Conservation (phyloP, 1,140 invertebrate species). For the Calephelis virginiensis region DNA sequence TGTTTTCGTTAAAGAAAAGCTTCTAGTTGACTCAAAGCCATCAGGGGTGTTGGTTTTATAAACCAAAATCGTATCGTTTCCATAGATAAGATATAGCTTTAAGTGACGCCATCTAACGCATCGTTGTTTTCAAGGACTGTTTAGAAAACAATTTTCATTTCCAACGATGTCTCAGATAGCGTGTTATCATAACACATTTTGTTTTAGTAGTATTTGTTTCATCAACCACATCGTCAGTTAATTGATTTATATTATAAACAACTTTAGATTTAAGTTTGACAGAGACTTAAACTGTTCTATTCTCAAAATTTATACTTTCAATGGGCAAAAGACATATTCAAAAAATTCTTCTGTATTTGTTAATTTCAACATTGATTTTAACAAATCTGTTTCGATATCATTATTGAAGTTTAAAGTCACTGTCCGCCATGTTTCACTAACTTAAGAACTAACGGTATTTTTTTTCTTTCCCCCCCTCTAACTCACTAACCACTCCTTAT, state of each 20-base stretch:
- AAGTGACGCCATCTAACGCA: slow-evolving; percentile 54
- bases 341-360: background rate
- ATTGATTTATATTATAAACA: slow-evolving; percentile 32
- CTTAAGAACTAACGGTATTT: slow-evolving; percentile 57
- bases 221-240: slow-evolving; percentile 42
- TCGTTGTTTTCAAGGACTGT: slow-evolving; percentile 58
- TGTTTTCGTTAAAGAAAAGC: slow-evolving; percentile 49
- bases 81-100: slow-evolving; percentile 63
- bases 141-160: slow-evolving; percentile 70
- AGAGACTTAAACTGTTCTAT: slow-evolving; percentile 28
- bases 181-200: slow-evolving; percentile 74
- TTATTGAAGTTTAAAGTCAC: slow-evolving; percentile 24
- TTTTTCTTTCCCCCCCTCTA: slow-evolving; percentile 62
- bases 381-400: slow-evolving; percentile 9
- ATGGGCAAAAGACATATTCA: too few relatives aligned
- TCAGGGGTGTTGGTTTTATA: slow-evolving; percentile 74
- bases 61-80: slow-evolving; percentile 74
- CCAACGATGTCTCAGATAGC: slow-evolving; percentile 67
- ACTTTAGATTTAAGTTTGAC: slow-evolving; percentile 31
- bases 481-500: slow-evolving; percentile 67
- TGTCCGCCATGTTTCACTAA: slow-evolving; percentile 39
- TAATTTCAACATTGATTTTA: background rate
- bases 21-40: slow-evolving; percentile 73
- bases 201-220: slow-evolving; percentile 57
- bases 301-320: background rate